Conservation (phyloP, 2,797 vertebrate species). For the Myotis planiceps region DNA sequence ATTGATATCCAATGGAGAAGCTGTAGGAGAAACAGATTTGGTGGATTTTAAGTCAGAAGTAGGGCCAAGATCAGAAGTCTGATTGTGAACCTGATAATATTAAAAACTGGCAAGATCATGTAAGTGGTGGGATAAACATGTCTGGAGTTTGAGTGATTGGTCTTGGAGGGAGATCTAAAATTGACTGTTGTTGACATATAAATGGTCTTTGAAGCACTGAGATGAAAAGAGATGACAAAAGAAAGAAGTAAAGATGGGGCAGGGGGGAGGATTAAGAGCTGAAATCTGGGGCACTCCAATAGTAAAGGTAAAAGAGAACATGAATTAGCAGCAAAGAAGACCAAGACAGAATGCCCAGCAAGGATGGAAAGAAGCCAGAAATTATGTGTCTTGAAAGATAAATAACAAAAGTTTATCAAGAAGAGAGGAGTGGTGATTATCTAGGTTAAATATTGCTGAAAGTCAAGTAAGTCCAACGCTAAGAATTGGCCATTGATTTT, state of each 20-base stretch:
- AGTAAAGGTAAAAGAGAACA: neutral
- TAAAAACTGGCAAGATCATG: neutral
- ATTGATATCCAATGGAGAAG: neutral
- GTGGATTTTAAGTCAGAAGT: neutral
- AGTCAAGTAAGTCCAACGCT: neutral
- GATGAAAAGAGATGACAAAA: neutral
- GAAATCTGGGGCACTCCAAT: neutral
- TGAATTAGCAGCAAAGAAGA: neutral
- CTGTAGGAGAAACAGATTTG: neutral
- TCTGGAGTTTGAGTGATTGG: neutral
- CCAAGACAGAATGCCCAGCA: neutral
- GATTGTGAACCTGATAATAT: neutral
- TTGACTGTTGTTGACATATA: neutral
- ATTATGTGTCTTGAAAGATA: neutral
- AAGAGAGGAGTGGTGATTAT: neutral
- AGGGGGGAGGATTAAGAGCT: neutral
- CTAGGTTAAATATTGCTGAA: neutral
- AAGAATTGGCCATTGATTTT: slow-evolving; percentile 10
- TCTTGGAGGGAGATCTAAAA: neutral
- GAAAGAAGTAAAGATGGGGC: neutral
- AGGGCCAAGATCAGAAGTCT: neutral
- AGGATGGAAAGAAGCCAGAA: neutral
- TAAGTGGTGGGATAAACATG: neutral
- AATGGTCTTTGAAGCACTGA: neutral
- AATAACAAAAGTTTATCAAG: neutral